Evolutionary conservation across 2,888 invertebrate genomes (phyloP).

Genomic region (Spodoptera littoralis): DNA sequence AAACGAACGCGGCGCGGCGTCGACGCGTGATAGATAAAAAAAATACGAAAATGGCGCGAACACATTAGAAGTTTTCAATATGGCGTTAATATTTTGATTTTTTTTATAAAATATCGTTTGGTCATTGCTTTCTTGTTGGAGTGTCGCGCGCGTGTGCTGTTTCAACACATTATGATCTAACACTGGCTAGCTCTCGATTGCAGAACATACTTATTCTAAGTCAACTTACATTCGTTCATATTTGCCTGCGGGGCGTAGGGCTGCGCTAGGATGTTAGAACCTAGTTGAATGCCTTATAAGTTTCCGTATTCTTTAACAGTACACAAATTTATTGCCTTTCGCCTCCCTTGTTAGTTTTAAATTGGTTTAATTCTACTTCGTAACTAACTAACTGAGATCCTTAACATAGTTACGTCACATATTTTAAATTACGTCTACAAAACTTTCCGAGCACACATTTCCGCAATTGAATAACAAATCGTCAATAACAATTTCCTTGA

Average conservation of each 20-base stretch:
- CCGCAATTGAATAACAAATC: not conserved
- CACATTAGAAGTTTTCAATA: conserved; percentile 53
- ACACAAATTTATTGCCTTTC: conserved; percentile 40
- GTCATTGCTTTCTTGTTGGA: conserved; percentile 77
- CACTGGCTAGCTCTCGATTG: conserved; percentile 88
- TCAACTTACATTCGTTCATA: conserved; percentile 89
- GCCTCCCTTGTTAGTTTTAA: conserved; percentile 18
- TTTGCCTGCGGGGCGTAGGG: conserved; percentile 88
- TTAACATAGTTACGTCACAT: too few species aligned
- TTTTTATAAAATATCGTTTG: conserved; percentile 57
- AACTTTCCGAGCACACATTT: conserved; percentile 1
- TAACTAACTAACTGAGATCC: not conserved
- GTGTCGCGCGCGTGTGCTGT: conserved; percentile 86
- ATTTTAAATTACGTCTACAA: too few species aligned
- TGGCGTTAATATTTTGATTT: conserved; percentile 55
- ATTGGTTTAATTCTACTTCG: conserved; percentile 23
- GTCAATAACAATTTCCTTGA: too few species aligned
- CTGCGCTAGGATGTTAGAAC: conserved; percentile 79
- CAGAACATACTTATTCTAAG: conserved; percentile 89
- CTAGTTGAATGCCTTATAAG: conserved; percentile 52
- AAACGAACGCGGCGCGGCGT: conserved; percentile 51
- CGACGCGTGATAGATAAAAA: conserved; percentile 49
- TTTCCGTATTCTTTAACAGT: conserved; percentile 50
- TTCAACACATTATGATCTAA: conserved; percentile 89
- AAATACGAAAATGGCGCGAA: conserved; percentile 63